Evolutionary conservation across 2,113 vertebrate genomes (phyloP), one percentile per base, ranked within the genome.

Genomic region (Paratilapia polleni): DNA sequence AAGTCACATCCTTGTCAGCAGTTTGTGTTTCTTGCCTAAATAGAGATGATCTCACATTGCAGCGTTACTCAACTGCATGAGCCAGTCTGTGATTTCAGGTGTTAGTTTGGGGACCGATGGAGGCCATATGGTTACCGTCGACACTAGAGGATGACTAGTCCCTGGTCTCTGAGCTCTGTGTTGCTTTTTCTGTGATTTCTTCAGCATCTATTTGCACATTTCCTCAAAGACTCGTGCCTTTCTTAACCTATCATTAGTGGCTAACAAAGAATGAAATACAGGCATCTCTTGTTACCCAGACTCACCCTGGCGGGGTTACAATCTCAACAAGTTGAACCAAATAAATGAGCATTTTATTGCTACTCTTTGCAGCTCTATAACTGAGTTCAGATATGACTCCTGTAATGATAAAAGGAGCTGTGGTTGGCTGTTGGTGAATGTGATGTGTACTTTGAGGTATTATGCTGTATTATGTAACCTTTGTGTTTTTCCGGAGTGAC

Each of bases 161-260:
- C 34, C 75, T 61, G 0, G 4, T 58, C 63, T 62, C 75, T 8
- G 26, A 75, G 58, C 52, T 80, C 41, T 0, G 12, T 4, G 54
- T 41, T 36, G 17, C 60, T 75, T 87, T 79, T 15, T 58, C 49
- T 81, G 63, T 22, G 7, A 86, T 77, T 82, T 81, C 31, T 70
- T 28, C 38, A 66, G 47, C 64, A 28, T 66, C 6, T 52, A 41
- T 84, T 87, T 87, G 80, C 60, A 89, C 80, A 80, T 88, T 91
- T 91, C 84, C 86, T 90, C 60, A 74, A 87, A 49, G 81, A 63
- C 82, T 81, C 58, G 8, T 22, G 58, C 86, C 87, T 88, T 80
- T 78, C 85, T 77, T 20, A 91, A 80, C 91, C 91, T 73, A 79
- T 90, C 85, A 92, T 94, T 91, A 91, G 34, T 8, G 89, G 91